Evolutionary conservation across 2,888 invertebrate species (phyloP), one percentile per base, ranked within the genome.

Genomic region (Drosophila putrida): DNA sequence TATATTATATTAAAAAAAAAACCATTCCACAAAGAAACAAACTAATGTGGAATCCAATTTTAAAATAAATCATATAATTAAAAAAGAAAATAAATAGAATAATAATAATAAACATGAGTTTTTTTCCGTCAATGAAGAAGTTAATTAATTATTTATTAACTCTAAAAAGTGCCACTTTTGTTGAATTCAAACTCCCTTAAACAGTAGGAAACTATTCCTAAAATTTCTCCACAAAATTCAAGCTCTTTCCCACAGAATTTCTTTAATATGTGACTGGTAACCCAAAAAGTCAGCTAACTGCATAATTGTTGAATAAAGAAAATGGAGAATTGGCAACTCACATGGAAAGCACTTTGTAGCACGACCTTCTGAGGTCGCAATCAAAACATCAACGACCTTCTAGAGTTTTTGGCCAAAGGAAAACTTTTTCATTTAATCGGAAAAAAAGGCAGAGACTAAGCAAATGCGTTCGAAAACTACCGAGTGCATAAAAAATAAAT

Each of bases 401-500:
- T 31, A 15, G 20, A 11, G 43, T n/a, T 54, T 47, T 9, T 9
- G 31, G 39, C 31, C 13, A 44, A 51, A 20, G 13, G 6, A 25
- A 50, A 64, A 64, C 49, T 50, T 53, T 31, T 41, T 28, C 13
- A 47, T 53, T 53, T 59, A 59, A 46, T 20, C 44, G 35, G 2
- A 13, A 50, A 41, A 59, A 51, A 31, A 6, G 28, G 28, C n/a
- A 11, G 28, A 53, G 27, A 9, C 20, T 15, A 47, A 41, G 47
- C 15, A 60, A 41, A 65, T 57, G 57, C 35, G 39, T 46, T 51
- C 6, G 50, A 33, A 20, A 46, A 31, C 10, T n/a, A 46, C 28
- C 6, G 15, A 63, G 64, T 86, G 84, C 83, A 83, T 70, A 68
- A 65, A 64, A 70, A 71, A 89, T 75, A 81, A 78, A 78, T 73